Evolutionary conservation across 2,797 vertebrate species (phyloP).

Genomic region (Arvicola amphibius): DNA sequence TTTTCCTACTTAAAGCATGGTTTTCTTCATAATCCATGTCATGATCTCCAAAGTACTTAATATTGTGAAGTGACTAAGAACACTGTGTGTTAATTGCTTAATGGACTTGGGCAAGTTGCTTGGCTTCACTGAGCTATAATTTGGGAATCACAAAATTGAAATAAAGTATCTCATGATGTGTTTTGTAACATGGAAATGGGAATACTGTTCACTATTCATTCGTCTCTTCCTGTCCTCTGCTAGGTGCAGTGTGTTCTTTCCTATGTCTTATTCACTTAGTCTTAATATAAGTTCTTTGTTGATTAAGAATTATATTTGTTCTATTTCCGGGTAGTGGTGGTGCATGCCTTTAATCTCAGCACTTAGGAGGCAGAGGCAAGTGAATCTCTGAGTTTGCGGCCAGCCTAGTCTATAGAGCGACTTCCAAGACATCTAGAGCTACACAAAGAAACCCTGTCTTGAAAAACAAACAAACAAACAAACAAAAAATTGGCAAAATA

Average conservation of each 20-base stretch:
- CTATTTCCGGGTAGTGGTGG: neutral
- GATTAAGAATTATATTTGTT: neutral
- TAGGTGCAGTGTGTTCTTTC: neutral
- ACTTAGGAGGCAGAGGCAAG: neutral
- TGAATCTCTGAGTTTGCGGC: neutral
- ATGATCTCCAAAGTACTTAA: neutral
- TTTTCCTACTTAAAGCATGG: neutral
- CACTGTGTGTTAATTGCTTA: neutral
- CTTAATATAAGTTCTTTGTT: neutral
- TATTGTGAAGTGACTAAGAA: neutral
- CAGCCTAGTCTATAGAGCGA: neutral
- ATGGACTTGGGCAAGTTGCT: constrained; percentile 4
- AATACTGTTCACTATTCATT: neutral
- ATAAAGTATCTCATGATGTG: neutral
- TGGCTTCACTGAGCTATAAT: neutral
- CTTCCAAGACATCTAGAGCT: neutral
- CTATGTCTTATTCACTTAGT: neutral
- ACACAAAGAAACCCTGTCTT: neutral
- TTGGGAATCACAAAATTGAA: constrained; percentile 12
- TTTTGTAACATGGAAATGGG: neutral
- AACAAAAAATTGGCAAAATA: neutral
- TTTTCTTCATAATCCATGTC: neutral
- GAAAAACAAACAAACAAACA: neutral
- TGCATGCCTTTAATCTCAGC: neutral
- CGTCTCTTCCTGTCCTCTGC: neutral